Percentiles rank a stretch among this genome's conserved stretches.
phyloP scores from a whole-genome alignment of 2,888 invertebrate species.

The Melanostoma scalare region DNA sequence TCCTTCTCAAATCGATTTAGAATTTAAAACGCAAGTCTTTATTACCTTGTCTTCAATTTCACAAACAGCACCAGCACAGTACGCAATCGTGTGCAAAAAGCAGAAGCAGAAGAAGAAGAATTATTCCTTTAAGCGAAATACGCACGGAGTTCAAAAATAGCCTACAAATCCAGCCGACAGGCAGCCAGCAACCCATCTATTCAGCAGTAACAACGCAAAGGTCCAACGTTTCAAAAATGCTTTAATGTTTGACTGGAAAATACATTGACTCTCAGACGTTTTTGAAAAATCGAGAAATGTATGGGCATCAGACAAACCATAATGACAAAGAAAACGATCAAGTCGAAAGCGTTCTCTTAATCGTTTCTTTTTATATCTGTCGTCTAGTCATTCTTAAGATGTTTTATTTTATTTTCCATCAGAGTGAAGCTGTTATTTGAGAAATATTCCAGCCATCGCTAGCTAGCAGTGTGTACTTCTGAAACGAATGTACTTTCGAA shows the following conservation, averaged over 20 bases:
- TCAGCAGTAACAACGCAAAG: constrained; percentile 23
- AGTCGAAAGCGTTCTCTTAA: constrained; percentile 52
- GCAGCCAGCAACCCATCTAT: constrained; percentile 53
- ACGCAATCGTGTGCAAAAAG: constrained; percentile 47
- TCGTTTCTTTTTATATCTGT: constrained; percentile 63
- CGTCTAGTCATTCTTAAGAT: constrained; percentile 69
- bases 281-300: constrained; percentile 25
- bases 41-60: constrained; percentile 43
- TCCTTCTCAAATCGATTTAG: constrained; percentile 46
- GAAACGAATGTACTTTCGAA: constrained; percentile 5
- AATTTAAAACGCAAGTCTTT: constrained; percentile 45
- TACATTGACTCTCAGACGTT: constrained; percentile 61
- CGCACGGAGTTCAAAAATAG: constrained; percentile 68
- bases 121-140: constrained; percentile 46
- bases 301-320: constrained; percentile 34
- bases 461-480: constrained; percentile 23
- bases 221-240: constrained; percentile 61
- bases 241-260: constrained; percentile 68
- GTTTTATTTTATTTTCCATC: constrained; percentile 49
- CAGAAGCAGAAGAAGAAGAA: constrained; percentile 16
- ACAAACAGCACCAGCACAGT: constrained; percentile 27
- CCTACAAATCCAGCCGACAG: constrained; percentile 22
- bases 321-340: constrained; percentile 47
- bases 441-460: constrained; percentile 58
- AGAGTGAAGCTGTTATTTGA: constrained; percentile 39